Evolutionary conservation across 2,113 vertebrate genomes (phyloP).

Genomic region (Mirounga angustirostris): DNA sequence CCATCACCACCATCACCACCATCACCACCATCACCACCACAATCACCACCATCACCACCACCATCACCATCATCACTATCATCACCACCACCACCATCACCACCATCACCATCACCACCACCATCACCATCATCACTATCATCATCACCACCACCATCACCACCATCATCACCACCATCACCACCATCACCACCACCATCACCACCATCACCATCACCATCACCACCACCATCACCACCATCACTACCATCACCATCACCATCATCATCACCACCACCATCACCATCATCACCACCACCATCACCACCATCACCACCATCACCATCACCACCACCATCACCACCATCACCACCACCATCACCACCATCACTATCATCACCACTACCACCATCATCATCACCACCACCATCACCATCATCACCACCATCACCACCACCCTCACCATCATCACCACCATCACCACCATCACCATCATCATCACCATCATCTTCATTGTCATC

Average conservation of each 20-base stretch:
- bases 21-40: rapidly evolving
- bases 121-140: too few species aligned
- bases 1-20: neutral
- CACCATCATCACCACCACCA: neutral
- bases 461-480: neutral
- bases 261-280: neutral
- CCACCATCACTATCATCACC: too few species aligned
- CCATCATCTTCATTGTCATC: neutral
- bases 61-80: rapidly evolving
- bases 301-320: neutral
- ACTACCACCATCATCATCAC: rapidly evolving
- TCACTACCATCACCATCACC: rapidly evolving
- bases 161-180: rapidly evolving
- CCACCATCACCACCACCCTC: rapidly evolving
- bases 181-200: rapidly evolving
- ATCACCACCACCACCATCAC: rapidly evolving
- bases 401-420: neutral
- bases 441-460: rapidly evolving
- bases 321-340: neutral
- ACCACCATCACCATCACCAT: rapidly evolving
- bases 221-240: rapidly evolving
- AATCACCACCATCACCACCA: rapidly evolving
- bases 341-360: neutral
- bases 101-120: neutral
- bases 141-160: neutral